phyloP scores from a whole-genome alignment of 2,888 invertebrate species.

The Marasmarcha lunaedactyla region DNA sequence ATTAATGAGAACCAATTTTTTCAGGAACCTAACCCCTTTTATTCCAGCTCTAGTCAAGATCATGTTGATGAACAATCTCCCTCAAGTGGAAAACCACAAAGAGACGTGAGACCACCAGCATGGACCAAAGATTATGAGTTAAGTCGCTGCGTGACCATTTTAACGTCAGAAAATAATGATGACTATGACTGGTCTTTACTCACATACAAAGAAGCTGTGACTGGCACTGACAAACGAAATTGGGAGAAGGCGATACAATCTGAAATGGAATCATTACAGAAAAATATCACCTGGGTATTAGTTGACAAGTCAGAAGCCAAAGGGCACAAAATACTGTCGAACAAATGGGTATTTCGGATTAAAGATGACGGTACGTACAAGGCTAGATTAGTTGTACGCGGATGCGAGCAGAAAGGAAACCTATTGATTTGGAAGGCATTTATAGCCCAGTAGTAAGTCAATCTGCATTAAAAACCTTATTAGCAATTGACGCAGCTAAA shows the following conservation, averaged over 20 bases:
- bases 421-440: constrained; percentile 1
- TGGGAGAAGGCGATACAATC: constrained; percentile 5
- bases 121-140: constrained; percentile 1
- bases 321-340: not conserved
- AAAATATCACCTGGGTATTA: constrained; percentile 4
- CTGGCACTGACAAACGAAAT: not conserved
- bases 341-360: not conserved
- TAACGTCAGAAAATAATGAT: not conserved
- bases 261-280: constrained; percentile 1
- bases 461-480: not conserved
- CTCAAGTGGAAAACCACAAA: not conserved
- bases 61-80: not conserved
- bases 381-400: constrained; percentile 7
- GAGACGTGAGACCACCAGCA: not conserved
- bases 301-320: constrained; percentile 1
- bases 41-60: not conserved
- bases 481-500: not conserved
- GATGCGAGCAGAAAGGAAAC: constrained; percentile 1
- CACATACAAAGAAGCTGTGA: constrained; percentile 2
- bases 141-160: too few species aligned
- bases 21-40: not conserved
- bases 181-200: not conserved
- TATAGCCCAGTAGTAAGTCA: not conserved
- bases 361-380: constrained; percentile 1
- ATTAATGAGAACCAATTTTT: not conserved